phyloP scores from a whole-genome alignment of 2,797 vertebrate genomes.

The Danio tinwini region DNA sequence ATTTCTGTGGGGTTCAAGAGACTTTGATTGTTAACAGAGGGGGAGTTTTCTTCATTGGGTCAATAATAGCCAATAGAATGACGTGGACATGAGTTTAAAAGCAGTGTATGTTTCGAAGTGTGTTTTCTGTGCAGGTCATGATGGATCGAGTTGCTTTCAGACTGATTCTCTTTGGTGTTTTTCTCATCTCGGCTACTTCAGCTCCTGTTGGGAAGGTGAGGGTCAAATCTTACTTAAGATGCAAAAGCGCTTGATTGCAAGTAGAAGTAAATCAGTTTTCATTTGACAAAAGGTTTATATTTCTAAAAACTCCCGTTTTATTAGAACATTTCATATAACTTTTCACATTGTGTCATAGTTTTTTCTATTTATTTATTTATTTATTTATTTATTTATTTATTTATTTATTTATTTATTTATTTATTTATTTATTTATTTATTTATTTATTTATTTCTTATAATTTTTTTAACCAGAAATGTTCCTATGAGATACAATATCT shows the following conservation, averaged over 20 bases:
- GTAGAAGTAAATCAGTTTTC: background rate
- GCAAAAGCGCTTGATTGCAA: background rate
- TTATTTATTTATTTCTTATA: no score
- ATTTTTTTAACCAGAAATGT: no score
- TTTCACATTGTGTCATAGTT: no score
- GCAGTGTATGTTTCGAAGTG: constrained; percentile 14
- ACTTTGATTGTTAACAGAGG: constrained; percentile 3
- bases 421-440: no score
- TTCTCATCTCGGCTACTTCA: constrained; percentile 64
- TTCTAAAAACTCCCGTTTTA: background rate
- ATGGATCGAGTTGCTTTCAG: constrained; percentile 64
- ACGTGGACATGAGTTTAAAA: constrained; percentile 60
- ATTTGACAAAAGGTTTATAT: background rate
- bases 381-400: no score
- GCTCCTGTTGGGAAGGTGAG: constrained; percentile 62
- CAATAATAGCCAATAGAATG: constrained; percentile 45
- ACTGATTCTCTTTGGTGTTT: constrained; percentile 63
- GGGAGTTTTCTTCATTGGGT: constrained; percentile 11
- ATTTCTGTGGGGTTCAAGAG: background rate
- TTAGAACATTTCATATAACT: no score
- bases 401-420: no score
- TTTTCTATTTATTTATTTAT: no score
- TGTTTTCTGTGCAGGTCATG: constrained; percentile 37
- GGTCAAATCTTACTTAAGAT: background rate
- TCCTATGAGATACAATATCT: no score